These are phyloP conservation scores for Helobdella robusta DNA, from an alignment of 2,888 invertebrate species.

Conservation along the genomic window DNA sequence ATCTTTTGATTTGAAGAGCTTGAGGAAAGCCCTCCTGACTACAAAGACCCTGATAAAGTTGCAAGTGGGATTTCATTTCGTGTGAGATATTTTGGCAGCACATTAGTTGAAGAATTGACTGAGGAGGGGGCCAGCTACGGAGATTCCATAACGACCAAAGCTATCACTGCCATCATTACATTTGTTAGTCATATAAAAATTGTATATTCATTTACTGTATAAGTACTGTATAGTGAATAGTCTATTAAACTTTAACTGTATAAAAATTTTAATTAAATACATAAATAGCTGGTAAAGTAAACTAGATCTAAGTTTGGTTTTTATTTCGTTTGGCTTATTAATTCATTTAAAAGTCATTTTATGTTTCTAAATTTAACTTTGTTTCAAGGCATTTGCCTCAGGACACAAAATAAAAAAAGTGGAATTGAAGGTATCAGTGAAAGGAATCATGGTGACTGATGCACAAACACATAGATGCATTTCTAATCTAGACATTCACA, in stretches of 20 bases:
- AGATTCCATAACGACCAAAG: constrained; percentile 53
- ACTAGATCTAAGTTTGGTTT: too few relatives aligned
- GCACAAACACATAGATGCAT: constrained; percentile 62
- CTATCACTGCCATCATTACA: constrained; percentile 69
- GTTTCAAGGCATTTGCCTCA: too few relatives aligned
- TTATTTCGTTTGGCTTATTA: too few relatives aligned
- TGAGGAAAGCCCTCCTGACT: constrained; percentile 29
- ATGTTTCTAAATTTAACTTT: too few relatives aligned
- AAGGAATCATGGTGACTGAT: constrained; percentile 68
- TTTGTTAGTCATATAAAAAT: constrained; percentile 51
- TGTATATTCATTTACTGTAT: background rate
- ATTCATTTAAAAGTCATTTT: too few relatives aligned
- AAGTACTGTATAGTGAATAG: too few relatives aligned
- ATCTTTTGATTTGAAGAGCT: too few relatives aligned
- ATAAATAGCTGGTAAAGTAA: too few relatives aligned
- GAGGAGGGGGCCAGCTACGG: constrained; percentile 68
- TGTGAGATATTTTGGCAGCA: constrained; percentile 66
- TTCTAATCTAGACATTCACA: constrained; percentile 73
- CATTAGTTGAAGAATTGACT: constrained; percentile 63
- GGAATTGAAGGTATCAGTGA: constrained; percentile 63
- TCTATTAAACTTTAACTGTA: too few relatives aligned
- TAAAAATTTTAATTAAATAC: too few relatives aligned
- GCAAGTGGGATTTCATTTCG: constrained; percentile 43
- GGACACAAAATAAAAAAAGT: constrained; percentile 59
- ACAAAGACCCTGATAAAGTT: constrained; percentile 30